phyloP scores from a whole-genome alignment of 2,888 invertebrate genomes.

The Nomada ruficornis region DNA sequence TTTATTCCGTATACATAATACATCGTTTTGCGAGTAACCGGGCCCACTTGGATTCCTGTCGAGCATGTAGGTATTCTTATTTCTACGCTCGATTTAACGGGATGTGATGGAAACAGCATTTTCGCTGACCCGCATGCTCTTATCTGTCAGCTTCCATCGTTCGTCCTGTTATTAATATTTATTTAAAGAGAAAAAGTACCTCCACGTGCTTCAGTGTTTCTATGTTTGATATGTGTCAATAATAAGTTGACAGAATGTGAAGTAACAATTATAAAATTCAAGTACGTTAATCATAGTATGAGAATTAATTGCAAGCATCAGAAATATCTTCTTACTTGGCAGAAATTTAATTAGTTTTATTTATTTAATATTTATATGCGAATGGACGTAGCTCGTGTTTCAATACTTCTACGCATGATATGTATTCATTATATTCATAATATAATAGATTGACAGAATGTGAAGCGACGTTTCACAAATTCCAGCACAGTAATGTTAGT shows the following conservation, averaged over 20 bases:
- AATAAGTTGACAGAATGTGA: background rate
- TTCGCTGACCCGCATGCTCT: conserved; percentile 38
- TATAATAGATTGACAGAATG: no score
- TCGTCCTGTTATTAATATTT: conserved; percentile 67
- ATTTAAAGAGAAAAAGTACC: conserved; percentile 56
- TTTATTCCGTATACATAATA: conserved; percentile 82
- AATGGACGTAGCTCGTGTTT: no score
- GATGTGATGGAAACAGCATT: conserved; percentile 51
- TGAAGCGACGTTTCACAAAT: background rate
- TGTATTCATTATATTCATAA: no score
- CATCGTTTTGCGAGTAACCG: conserved; percentile 74
- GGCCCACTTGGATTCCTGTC: conserved; percentile 70
- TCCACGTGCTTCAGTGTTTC: conserved; percentile 32
- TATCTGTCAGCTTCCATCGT: conserved; percentile 22
- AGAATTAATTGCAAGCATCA: no score
- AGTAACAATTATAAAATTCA: background rate
- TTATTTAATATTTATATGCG: no score
- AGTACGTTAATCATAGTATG: no score
- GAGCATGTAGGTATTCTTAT: conserved; percentile 76
- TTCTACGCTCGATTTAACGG: conserved; percentile 80
- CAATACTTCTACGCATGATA: no score
- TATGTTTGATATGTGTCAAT: background rate
- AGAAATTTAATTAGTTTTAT: no score
- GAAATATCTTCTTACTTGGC: no score
- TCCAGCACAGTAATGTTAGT: background rate